Conservation (phyloP, 2,888 invertebrate genomes). For the Craniophora ligustri region DNA sequence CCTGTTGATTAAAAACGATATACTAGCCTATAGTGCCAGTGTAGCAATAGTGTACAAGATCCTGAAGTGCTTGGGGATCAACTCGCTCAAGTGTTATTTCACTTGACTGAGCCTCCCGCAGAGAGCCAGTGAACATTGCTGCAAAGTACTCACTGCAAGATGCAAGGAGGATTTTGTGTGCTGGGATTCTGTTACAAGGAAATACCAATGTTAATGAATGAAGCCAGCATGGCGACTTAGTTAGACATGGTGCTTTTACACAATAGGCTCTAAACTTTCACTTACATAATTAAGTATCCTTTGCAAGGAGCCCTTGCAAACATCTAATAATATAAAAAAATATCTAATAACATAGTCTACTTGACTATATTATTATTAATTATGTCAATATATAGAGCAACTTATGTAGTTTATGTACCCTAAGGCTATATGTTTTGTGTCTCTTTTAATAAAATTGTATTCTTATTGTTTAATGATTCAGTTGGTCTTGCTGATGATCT, state of each 20-base stretch:
- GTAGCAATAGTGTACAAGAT: constrained; percentile 96
- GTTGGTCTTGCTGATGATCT: too few species aligned
- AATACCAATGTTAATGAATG: constrained; percentile 15
- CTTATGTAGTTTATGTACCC: too few species aligned
- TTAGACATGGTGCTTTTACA: neutral
- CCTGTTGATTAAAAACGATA: constrained; percentile 2
- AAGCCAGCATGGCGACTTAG: constrained; percentile 16
- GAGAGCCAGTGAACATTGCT: constrained; percentile 97
- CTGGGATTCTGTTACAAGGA: constrained; percentile 89
- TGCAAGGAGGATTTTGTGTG: constrained; percentile 96
- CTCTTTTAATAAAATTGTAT: too few species aligned
- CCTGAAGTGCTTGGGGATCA: constrained; percentile 95
- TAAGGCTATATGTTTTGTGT: too few species aligned
- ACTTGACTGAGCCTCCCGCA: constrained; percentile 94
- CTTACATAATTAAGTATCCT: too few species aligned
- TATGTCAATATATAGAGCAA: too few species aligned
- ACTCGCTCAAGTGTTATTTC: constrained; percentile 96
- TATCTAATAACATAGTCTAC: too few species aligned
- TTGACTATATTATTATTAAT: too few species aligned
- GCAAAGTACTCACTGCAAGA: constrained; percentile 98
- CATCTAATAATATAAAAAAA: too few species aligned
- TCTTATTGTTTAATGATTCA: too few species aligned
- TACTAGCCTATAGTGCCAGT: constrained; percentile 91
- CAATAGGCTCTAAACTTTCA: too few species aligned
- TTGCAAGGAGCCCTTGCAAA: too few species aligned